Conservation (phyloP, 2,113 vertebrate species). For the Myxocyprinus asiaticus region DNA sequence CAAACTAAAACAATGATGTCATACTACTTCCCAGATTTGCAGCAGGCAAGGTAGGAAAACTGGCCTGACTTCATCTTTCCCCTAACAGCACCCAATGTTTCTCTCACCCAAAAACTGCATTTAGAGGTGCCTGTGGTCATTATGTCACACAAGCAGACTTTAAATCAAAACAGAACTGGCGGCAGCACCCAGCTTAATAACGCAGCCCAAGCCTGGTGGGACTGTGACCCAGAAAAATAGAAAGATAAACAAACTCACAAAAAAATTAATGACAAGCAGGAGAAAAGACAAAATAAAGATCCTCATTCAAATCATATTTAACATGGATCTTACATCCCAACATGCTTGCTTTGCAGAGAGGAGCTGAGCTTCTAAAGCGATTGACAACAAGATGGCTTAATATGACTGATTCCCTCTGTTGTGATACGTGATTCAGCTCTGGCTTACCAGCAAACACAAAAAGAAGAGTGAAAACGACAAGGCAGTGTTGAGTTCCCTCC, state of each 20-base stretch:
- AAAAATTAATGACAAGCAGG: constrained; percentile 40
- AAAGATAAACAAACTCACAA: constrained; percentile 5
- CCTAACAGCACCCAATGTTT: background rate
- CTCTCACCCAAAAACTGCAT: constrained; percentile 14
- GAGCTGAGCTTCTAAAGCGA: constrained; percentile 60
- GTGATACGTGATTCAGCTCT: constrained; percentile 62
- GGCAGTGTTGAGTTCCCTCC: background rate
- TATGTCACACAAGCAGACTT: constrained; percentile 23
- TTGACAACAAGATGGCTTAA: constrained; percentile 66
- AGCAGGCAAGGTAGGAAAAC: constrained; percentile 17
- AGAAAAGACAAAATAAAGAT: constrained; percentile 60
- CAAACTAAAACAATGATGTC: constrained; percentile 60
- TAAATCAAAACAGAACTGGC: background rate
- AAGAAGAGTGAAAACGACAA: constrained; percentile 25
- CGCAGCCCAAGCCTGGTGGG: background rate
- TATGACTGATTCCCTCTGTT: constrained; percentile 67
- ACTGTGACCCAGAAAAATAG: constrained; percentile 2
- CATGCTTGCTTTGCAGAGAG: constrained; percentile 59
- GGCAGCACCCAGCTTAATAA: background rate
- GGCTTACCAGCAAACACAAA: constrained; percentile 49
- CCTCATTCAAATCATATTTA: constrained; percentile 73
- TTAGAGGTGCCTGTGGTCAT: constrained; percentile 53
- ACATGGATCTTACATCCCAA: constrained; percentile 63
- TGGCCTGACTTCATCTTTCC: constrained; percentile 18
- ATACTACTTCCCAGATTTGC: constrained; percentile 39